These are phyloP conservation scores for Willowsia nigromaculata DNA, from an alignment of 2,888 invertebrate genomes.

Conservation along the genomic window DNA sequence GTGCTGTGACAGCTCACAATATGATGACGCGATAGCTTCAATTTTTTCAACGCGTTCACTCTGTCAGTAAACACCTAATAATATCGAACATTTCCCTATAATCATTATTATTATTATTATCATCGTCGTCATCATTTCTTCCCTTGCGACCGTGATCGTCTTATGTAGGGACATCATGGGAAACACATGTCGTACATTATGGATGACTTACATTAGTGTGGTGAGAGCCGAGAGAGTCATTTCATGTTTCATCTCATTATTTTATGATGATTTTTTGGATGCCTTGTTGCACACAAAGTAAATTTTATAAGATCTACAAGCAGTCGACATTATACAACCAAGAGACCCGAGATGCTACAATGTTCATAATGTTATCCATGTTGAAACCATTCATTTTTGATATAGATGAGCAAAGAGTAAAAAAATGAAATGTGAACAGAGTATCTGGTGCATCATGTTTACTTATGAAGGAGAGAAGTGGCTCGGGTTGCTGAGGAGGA, in stretches of 20 bases:
- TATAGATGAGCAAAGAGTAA: neutral
- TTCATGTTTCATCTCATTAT: slow-evolving; percentile 78
- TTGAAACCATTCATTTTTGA: too few relatives aligned
- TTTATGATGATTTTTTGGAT: slow-evolving; percentile 74
- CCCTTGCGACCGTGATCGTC: slow-evolving; percentile 8
- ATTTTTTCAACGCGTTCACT: neutral
- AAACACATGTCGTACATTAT: slow-evolving; percentile 69
- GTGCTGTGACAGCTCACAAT: neutral
- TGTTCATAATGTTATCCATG: neutral
- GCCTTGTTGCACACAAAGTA: slow-evolving; percentile 59
- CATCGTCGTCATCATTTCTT: slow-evolving; percentile 10
- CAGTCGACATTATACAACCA: neutral
- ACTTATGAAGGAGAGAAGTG: neutral
- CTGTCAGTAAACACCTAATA: slow-evolving; percentile 40
- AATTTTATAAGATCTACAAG: neutral
- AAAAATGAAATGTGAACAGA: neutral
- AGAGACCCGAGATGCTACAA: neutral
- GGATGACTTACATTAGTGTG: slow-evolving; percentile 61
- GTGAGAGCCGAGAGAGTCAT: slow-evolving; percentile 75
- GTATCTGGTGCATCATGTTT: neutral
- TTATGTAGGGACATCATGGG: slow-evolving; percentile 57
- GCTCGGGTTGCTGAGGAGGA: neutral
- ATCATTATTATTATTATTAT: slow-evolving; percentile 29
- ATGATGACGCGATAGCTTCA: neutral
- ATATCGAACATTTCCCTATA: slow-evolving; percentile 43